Evolutionary conservation across 2,113 vertebrate species (phyloP).

Genomic region (Maccullochella peelii): DNA sequence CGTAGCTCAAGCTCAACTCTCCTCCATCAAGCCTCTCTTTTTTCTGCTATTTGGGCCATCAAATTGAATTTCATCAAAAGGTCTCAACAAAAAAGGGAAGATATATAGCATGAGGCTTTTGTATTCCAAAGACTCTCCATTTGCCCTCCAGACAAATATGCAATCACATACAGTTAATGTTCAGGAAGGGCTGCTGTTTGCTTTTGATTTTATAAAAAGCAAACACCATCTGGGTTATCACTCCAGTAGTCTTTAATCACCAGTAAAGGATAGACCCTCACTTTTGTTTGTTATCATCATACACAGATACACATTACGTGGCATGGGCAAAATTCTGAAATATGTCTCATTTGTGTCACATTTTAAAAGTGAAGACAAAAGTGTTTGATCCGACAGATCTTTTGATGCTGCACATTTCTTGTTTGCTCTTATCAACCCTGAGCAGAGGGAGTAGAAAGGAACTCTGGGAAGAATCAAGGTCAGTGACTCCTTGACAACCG

Average conservation of each 20-base stretch:
- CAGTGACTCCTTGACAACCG: conserved; percentile 81
- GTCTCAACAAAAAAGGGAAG: conserved; percentile 61
- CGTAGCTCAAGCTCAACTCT: conserved; percentile 71
- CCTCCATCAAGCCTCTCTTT: conserved; percentile 75
- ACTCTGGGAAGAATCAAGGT: conserved; percentile 74
- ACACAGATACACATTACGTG: conserved; percentile 17
- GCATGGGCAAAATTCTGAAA: conserved; percentile 31
- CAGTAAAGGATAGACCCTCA: conserved; percentile 33
- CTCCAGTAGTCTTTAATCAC: conserved; percentile 61
- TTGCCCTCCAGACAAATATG: conserved; percentile 74
- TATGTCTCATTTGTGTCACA: conserved; percentile 24
- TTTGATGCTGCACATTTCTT: conserved; percentile 52
- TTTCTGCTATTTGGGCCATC: conserved; percentile 74
- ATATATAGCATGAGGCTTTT: conserved; percentile 68
- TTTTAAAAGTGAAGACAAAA: conserved; percentile 37
- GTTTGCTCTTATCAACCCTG: conserved; percentile 67
- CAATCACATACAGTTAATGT: conserved; percentile 67
- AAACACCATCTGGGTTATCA: conserved; percentile 71
- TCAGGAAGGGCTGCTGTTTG: conserved; percentile 70
- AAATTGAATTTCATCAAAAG: conserved; percentile 82
- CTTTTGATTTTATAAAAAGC: conserved; percentile 67
- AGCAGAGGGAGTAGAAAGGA: conserved; percentile 59
- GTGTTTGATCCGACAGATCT: conserved; percentile 51
- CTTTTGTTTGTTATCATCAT: conserved; percentile 52
- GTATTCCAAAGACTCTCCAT: conserved; percentile 63